These are phyloP conservation scores for Aphis craccivora DNA, from an alignment of 1,140 invertebrate genomes.

Conservation along the genomic window DNA sequence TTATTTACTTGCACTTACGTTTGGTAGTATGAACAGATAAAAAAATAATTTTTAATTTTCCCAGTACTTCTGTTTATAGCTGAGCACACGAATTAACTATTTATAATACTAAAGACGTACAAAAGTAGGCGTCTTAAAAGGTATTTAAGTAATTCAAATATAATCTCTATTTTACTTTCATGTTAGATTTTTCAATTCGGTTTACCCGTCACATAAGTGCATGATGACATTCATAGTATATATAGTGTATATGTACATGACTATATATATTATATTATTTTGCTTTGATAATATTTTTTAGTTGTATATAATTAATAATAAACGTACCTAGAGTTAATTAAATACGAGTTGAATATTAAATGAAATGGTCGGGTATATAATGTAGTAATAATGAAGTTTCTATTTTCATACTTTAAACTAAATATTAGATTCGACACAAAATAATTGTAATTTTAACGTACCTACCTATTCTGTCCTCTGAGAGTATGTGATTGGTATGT, in stretches of 20 bases:
- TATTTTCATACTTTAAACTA: not conserved
- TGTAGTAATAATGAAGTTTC: not conserved
- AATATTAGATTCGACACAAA: not conserved
- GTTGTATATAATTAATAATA: constrained; percentile 16
- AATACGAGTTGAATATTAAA: not conserved
- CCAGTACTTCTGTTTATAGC: not conserved
- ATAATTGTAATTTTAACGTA: not conserved
- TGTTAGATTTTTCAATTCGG: not conserved
- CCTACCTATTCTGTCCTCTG: not conserved
- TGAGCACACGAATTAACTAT: not conserved
- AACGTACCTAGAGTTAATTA: not conserved
- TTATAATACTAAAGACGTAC: not conserved
- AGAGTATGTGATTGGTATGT: too few species aligned
- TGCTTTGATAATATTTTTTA: not conserved
- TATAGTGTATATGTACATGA: too few species aligned
- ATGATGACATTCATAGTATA: too few species aligned
- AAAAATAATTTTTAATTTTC: not conserved
- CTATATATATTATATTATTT: not conserved
- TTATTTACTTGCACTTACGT: not conserved
- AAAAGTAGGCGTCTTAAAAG: too few species aligned
- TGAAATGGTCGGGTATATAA: not conserved
- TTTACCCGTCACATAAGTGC: not conserved
- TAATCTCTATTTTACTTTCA: not conserved
- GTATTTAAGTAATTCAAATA: not conserved
- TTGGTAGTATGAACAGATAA: not conserved